Base-by-base conservation (phyloP, 1,140 invertebrate genomes). In the Drosophila busckii region DNA sequence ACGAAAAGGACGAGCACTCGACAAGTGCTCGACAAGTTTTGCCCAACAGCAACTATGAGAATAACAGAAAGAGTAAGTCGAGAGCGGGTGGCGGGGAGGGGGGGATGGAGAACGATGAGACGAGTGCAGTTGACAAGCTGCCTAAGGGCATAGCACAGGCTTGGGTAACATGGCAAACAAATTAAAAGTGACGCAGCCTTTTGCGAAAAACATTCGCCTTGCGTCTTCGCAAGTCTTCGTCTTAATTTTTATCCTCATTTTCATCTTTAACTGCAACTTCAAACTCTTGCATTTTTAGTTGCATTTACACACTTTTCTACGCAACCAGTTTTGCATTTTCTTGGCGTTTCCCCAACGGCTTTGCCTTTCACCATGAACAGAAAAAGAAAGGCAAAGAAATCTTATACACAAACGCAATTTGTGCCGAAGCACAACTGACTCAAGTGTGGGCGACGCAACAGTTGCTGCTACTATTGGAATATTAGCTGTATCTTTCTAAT, bases 141-240 rank as follows among this genome's bases (percentile, higher is more conserved):
- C 9, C 16, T 13, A 10, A 32, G 42, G 10, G 22, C 49, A 10
- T 17, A n/a, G n/a, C n/a, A n/a, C n/a, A n/a, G n/a, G n/a, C n/a
- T n/a, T n/a, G n/a, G 32, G 10, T 22, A 35, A 34, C 50, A 32
- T 20, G 68, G 63, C 75, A 78, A 78, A 80, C 75, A 78, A 78
- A 78, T 78, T 78, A 78, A 78, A 80, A 78, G 63, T 68, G 73
- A 80, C 68, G 73, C 68, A 78, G 60, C 56, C 60, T 50, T 25
- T 66, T 35, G 48, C 42, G 0, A 6, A 12, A n/a, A 22, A 9
- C 52, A 22, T 41, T 28, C 50, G 41, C 37, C 26, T 13, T 10
- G 5, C 23, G 20, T 29, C 7, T 20, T 49, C 19, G 15, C 42
- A 12, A 20, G 29, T 41, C 15, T 23, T 10, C 25, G 16, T 9